Base-by-base conservation (phyloP, 2,113 vertebrate species). In the Miniopterus natalensis region DNA sequence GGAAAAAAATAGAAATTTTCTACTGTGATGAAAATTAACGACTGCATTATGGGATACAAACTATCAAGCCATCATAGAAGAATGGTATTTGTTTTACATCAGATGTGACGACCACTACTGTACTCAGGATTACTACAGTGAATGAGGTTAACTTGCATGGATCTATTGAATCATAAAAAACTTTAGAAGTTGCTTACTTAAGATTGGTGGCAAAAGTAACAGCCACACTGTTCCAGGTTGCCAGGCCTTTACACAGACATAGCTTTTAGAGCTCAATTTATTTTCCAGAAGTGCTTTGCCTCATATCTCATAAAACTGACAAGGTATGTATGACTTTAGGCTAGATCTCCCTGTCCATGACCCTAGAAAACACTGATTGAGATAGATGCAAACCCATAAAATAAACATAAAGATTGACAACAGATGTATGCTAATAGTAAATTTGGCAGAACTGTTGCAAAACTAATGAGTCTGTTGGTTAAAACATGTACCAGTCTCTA, bases 401-500 rank as follows among this genome's bases (percentile, higher is more conserved):
- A 65, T 23, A 90, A 80, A 47, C 25, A 61, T 65, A 75, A 70
- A 66, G 27, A 51, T 80, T 84, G 63, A 51, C 49, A 83, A 53
- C 13, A 86, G 40, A 53, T 49, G 49, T 49, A 79, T 45, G 61
- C 71, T 45, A 68, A 74, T 40, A 45, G 45, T 84, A 53, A 74
- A 63, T 66, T 86, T 74, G 47, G 87, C 31, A 63, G 31, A 86
- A 91, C 74, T 88, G 15, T 83, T 71, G 6, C 10, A 71, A 59
- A 94, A 79, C 27, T 42, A 45, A 84, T 63, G 18, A 65, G 4
- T 57, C 61, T 80, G 45, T 74, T 53, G 75, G 10, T 63, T 61
- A 78, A 90, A 83, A 73, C 31, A 2, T 27, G 21, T 84, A 20
- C 63, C 40, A 36, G 12, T 77, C 47, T 96, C 91, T 96, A 92